These are phyloP conservation scores for Thryonomys swinderianus DNA, from an alignment of 2,113 vertebrate genomes.

Conservation along the genomic window DNA sequence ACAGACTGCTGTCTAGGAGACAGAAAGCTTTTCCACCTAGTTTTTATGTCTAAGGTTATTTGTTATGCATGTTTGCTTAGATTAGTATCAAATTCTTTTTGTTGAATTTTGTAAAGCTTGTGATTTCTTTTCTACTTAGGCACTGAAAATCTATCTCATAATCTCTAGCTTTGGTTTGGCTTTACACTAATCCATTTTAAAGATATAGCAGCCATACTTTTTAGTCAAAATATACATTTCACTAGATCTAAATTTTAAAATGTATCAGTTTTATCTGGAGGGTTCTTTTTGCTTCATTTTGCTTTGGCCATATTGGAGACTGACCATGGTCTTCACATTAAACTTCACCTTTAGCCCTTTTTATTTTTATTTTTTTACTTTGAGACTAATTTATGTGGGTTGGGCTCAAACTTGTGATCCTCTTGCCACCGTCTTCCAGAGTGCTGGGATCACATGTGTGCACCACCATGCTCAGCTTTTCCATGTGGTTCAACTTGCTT, in stretches of 20 bases:
- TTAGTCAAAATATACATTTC: constrained; percentile 57
- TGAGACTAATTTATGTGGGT: background rate
- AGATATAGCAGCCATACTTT: constrained; percentile 47
- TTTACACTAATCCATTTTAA: constrained; percentile 80
- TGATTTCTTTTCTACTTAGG: constrained; percentile 79
- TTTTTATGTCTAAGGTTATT: constrained; percentile 53
- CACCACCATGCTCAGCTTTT: background rate
- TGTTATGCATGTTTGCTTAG: constrained; percentile 70
- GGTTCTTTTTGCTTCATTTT: background rate
- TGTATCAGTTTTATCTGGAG: background rate
- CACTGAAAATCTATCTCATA: constrained; percentile 74
- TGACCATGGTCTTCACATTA: background rate
- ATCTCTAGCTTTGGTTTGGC: constrained; percentile 78
- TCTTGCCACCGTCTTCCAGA: background rate
- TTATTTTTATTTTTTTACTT: background rate
- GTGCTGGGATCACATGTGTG: background rate
- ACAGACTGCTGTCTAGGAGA: constrained; percentile 63
- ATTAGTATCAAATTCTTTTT: constrained; percentile 80
- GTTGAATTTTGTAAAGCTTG: constrained; percentile 76
- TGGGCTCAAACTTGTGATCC: background rate
- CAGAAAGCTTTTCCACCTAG: background rate
- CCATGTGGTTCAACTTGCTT: background rate
- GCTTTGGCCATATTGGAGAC: background rate
- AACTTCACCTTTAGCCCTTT: background rate
- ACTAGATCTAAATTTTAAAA: constrained; percentile 62